Percentiles rank a stretch among this genome's conserved stretches.
Evolutionary conservation across 1,140 invertebrate species (phyloP).

Genomic region (Eumaeus atala): DNA sequence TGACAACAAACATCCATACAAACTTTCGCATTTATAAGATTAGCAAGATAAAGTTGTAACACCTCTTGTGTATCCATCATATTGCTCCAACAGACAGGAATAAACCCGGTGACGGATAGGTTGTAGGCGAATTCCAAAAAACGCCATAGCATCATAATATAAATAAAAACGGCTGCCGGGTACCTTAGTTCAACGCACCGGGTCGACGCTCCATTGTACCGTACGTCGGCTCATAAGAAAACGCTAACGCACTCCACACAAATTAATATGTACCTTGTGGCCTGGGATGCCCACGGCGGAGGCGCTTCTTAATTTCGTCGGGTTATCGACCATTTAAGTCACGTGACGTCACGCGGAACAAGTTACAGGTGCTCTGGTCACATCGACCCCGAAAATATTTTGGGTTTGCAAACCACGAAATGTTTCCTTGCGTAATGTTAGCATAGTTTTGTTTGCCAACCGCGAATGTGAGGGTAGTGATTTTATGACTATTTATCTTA

Average conservation of each 20-base stretch:
- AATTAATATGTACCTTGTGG: constrained; percentile 12
- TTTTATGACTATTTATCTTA: too few relatives aligned
- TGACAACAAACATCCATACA: too few relatives aligned
- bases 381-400: constrained; percentile 14
- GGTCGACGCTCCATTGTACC: constrained; percentile 65
- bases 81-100: too few relatives aligned
- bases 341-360: constrained; percentile 54
- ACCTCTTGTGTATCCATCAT: too few relatives aligned
- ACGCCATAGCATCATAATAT: constrained; percentile 15
- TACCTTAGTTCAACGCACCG: constrained; percentile 61
- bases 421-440: too few relatives aligned
- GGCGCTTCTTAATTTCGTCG: constrained; percentile 37
- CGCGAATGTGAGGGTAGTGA: too few relatives aligned
- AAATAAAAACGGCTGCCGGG: constrained; percentile 40
- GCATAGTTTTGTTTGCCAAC: too few relatives aligned
- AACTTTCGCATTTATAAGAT: too few relatives aligned
- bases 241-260: constrained; percentile 41
- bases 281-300: constrained; percentile 8
- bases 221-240: constrained; percentile 62
- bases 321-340: constrained; percentile 39
- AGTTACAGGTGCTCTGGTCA: constrained; percentile 51
- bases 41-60: too few relatives aligned
- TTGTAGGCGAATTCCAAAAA: too few relatives aligned
- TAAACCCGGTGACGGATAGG: too few relatives aligned
- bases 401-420: constrained; percentile 6